Evolutionary conservation across 1,140 invertebrate species (phyloP), one percentile per base, ranked within the genome.

Genomic region (Leguminivora glycinivorella): DNA sequence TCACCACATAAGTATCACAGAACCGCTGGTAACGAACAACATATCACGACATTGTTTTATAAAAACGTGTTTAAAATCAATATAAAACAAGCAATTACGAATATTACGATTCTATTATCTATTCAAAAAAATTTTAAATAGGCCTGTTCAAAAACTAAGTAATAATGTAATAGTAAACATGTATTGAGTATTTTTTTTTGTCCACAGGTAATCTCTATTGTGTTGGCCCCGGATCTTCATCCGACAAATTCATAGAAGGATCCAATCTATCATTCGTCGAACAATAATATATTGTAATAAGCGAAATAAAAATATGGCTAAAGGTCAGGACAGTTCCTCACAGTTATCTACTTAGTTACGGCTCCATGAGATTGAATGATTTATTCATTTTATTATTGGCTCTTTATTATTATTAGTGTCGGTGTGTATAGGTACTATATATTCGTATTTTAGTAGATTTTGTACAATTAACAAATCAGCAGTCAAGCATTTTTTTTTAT

Each of bases 241-340:
- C 68, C 69, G 75, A 74, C 67, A 70, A 67, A 69, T 75, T 31
- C 7, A 56, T 70, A 63, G 72, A 71, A 76, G 66, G 70, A 72
- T 58, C 40, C 68, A 80, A 76, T 80, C 75, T 60, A 78, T 77
- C 74, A 77, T 73, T 67, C 68, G 70, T 69, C 71, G 67, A 68
- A 73, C 68, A 77, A 80, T 72, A 80, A 80, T 75, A 71, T 69
- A 58, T 63, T 34, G 68, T 71, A 73, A 74, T 74, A 79, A 70
- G 66, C 69, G 40, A 40, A 70, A 75, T 68, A 67, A 73, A 78
- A 73, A 73, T 68, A 40, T 69, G 73, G 70, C 73, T 68, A 72
- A 72, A 75, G 75, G 73, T 77, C 77, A 72, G n/a, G 70, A 63
- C 22, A 31, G n/a, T 63, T 63, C 31, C 31, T 17, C 25, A 29